Base-by-base conservation (phyloP, 2,888 invertebrate species). In the Hydrotaea diabolus region DNA sequence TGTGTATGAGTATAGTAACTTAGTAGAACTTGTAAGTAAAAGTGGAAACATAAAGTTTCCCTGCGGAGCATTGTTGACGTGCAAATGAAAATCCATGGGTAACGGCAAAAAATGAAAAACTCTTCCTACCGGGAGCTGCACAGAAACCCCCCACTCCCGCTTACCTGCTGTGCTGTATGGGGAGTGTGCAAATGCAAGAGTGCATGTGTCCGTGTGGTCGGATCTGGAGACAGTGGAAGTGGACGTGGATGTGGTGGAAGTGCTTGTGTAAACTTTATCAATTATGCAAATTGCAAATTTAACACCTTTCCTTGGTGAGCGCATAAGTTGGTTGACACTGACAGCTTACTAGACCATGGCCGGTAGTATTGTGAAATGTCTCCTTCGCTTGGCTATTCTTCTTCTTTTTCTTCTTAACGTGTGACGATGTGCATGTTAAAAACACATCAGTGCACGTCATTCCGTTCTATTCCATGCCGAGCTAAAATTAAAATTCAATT, bases 211-310 rank as follows among this genome's bases (percentile, higher is more conserved):
- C n/a, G n/a, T n/a, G n/a, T n/a, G n/a, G n/a, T n/a, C n/a, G n/a
- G n/a, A n/a, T n/a, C n/a, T n/a, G n/a, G n/a, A n/a, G n/a, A n/a
- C n/a, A n/a, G n/a, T n/a, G 53, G 8, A 49, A 21, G 21, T 21
- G 17, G 21, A 19, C 1, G 23, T 31, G 7, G 31, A 31, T 31
- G 31, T 2, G 31, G 39, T 43, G 21, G 39, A 21, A 55, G 55
- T 64, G 69, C 59, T 72, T 69, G 79, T 31, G 73, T 55, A 85
- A 80, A 80, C 87, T 88, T 88, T 89, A 90, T 89, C 89, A 89
- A 89, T 90, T 89, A 89, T 89, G 90, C 88, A 90, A 90, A 89
- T 89, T 87, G 88, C 79, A 88, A 89, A 88, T 89, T 89, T 89
- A 88, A 88, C 90, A 89, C 82, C 79, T 83, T 69, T 55, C 79